These are phyloP conservation scores for Malacosoma neustria DNA, from an alignment of 2,888 invertebrate species.

Conservation along the genomic window DNA sequence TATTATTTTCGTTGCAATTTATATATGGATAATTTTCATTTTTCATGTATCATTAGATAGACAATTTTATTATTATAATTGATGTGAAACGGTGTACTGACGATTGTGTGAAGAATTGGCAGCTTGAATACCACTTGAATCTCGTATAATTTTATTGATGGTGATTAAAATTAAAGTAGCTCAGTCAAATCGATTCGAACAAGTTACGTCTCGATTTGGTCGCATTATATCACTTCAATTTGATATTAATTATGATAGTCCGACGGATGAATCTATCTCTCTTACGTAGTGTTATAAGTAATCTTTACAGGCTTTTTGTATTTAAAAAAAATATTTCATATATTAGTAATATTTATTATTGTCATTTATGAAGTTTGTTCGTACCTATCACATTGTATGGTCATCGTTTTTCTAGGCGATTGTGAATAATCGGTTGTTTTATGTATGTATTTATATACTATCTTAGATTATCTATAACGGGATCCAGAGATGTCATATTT, in stretches of 20 bases:
- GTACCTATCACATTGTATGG: constrained; percentile 12
- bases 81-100: not conserved
- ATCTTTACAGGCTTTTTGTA: constrained; percentile 29
- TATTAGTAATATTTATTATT: constrained; percentile 8
- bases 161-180: no score
- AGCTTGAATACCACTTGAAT: not conserved
- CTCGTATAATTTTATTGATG: no score
- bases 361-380: constrained; percentile 16
- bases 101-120: not conserved
- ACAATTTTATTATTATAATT: not conserved
- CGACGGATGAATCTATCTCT: constrained; percentile 29
- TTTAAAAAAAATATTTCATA: not conserved
- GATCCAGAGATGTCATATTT: no score
- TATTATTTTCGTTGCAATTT: not conserved
- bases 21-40: no score
- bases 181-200: no score
- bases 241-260: no score
- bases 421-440: not conserved
- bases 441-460: no score
- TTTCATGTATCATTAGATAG: constrained; percentile 11
- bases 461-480: no score
- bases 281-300: constrained; percentile 30
- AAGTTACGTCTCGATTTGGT: not conserved
- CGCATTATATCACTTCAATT: no score
- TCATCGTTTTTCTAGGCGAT: constrained; percentile 5